Base-by-base conservation (phyloP, 2,797 vertebrate species). In the Alectoris magna region DNA sequence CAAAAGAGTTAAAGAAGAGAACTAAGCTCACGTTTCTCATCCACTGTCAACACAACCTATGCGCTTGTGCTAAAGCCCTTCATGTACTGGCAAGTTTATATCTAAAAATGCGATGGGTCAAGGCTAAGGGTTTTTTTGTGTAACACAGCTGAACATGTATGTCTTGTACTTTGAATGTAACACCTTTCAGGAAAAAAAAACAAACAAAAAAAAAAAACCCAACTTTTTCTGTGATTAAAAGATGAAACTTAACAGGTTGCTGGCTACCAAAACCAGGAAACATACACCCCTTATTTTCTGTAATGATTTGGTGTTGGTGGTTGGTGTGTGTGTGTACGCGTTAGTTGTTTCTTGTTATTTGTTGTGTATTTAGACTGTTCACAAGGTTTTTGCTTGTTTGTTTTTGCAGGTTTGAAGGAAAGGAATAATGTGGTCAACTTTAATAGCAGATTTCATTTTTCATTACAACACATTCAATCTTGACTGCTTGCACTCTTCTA, bases 231-330 rank as follows among this genome's bases (percentile, higher is more conserved):
- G 5, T 59, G 34, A 11, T 66, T 76, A 59, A 87, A 71, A 26
- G 39, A 58, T 34, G 36, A 86, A 64, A 64, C 58, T 39, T 75
- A 24, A 58, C 3, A 27, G 9, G 9, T 12, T 15, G 63, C 7
- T 56, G 16, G 14, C 58, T n/a, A 39, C 23, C 24, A 80, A 36
- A 79, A 11, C 2, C 31, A 53, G 18, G 31, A 76, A 73, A 31
- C 6, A 34, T 7, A n/a, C 18, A 27, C 4, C 1, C 3, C 11
- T 51, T 64, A 4, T 79, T 43, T 72, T 75, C 41, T 36, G 11
- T 27, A 76, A 39, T 6, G 18, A 49, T 70, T 75, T 71, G 9
- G 0, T 70, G 10, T 1, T 43, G 6, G 0, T 41, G 17, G 1
- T n/a, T n/a, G 31, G 26, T 21, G 55, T 19, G 53, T n/a, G 55